Percentiles rank a stretch among this genome's conserved stretches.
phyloP scores from a whole-genome alignment of 2,888 invertebrate genomes.

The Eupsilia transversa region DNA sequence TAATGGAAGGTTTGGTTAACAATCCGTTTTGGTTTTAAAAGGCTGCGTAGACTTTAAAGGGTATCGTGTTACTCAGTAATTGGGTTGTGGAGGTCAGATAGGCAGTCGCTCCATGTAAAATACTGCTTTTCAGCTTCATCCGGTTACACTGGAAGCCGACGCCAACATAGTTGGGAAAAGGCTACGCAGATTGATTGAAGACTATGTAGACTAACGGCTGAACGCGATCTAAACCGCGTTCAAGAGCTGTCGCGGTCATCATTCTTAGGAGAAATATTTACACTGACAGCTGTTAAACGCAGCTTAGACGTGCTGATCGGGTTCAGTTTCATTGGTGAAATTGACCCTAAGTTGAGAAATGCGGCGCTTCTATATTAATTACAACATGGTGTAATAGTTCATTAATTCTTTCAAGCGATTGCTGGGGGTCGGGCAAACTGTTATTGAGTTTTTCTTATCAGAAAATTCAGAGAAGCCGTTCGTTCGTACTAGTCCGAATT shows the following conservation, averaged over 20 bases:
- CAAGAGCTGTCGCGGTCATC: no score
- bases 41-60: background rate
- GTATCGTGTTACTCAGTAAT: background rate
- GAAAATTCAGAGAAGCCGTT: no score
- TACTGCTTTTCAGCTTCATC: background rate
- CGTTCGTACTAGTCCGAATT: no score
- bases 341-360: background rate
- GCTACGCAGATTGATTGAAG: background rate
- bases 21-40: background rate
- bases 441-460: background rate
- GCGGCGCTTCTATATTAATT: background rate
- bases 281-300: no score
- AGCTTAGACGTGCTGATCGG: no score
- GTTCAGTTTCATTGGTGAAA: no score
- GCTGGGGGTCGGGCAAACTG: background rate
- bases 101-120: background rate
- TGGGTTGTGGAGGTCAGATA: no score
- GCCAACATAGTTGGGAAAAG: background rate
- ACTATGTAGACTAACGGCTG: background rate
- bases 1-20: constrained; percentile 1
- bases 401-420: background rate
- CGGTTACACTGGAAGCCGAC: background rate
- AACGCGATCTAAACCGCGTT: no score
- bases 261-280: no score
- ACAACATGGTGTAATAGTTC: background rate